Evolutionary conservation across 2,797 vertebrate genomes (phyloP).

Genomic region (Propithecus perrieri): DNA sequence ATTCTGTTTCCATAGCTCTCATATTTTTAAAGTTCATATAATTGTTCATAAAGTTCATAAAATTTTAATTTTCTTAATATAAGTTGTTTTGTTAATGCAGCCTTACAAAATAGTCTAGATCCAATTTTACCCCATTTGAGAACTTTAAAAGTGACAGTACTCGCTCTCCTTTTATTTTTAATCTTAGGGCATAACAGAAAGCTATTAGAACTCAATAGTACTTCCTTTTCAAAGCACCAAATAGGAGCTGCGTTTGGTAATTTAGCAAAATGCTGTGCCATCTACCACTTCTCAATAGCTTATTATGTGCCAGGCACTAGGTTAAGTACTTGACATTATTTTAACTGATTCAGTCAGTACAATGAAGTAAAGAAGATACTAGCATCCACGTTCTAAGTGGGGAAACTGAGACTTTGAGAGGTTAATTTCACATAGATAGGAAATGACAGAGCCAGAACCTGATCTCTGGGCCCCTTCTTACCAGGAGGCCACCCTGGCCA

Average conservation of each 20-base stretch:
- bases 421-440: background rate
- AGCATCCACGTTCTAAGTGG: background rate
- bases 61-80: conserved; percentile 16
- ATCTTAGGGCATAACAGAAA: background rate
- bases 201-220: background rate
- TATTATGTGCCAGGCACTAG: background rate
- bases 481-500: background rate
- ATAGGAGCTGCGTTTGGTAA: background rate
- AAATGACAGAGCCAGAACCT: background rate
- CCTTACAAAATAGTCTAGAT: background rate
- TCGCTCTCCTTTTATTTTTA: background rate
- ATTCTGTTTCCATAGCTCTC: background rate
- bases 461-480: background rate
- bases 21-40: conserved; percentile 15
- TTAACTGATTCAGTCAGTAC: background rate
- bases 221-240: background rate
- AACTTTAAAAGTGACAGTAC: background rate
- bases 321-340: background rate
- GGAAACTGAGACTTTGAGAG: background rate
- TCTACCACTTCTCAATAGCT: background rate
- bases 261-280: background rate
- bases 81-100: background rate
- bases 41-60: background rate
- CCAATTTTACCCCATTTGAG: background rate
- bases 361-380: background rate